Conservation (phyloP, 1,140 invertebrate species). For the Diorhabda sublineata region DNA sequence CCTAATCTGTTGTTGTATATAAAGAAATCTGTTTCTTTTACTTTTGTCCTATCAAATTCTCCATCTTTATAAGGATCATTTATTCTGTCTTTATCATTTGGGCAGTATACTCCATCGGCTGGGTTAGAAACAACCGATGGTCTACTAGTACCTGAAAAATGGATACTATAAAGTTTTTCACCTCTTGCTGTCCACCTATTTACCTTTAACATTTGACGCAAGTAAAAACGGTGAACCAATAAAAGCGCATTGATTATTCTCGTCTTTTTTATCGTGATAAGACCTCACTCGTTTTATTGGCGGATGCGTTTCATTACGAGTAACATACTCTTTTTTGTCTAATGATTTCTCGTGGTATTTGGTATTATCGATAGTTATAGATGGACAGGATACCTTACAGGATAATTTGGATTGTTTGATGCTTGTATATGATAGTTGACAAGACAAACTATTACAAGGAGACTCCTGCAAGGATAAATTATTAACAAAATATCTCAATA, state of each 20-base stretch:
- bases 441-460: not conserved
- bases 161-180: no score
- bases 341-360: no score
- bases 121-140: no score
- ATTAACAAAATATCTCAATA: not conserved
- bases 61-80: no score
- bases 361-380: no score
- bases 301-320: not conserved
- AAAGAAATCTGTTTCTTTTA: no score
- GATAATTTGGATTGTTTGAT: not conserved
- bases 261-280: conserved; percentile 15
- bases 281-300: conserved; percentile 3
- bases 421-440: not conserved
- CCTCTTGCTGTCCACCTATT: not conserved
- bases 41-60: no score
- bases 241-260: conserved; percentile 29
- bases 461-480: not conserved
- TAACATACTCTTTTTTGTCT: not conserved
- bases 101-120: no score
- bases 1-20: no score
- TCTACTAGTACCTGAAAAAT: no score
- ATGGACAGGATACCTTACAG: no score
- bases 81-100: no score
- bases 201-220: conserved; percentile 2
- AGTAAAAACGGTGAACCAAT: conserved; percentile 25